These are phyloP conservation scores for Silurus glanis DNA, from an alignment of 2,113 vertebrate genomes.

Conservation along the genomic window DNA sequence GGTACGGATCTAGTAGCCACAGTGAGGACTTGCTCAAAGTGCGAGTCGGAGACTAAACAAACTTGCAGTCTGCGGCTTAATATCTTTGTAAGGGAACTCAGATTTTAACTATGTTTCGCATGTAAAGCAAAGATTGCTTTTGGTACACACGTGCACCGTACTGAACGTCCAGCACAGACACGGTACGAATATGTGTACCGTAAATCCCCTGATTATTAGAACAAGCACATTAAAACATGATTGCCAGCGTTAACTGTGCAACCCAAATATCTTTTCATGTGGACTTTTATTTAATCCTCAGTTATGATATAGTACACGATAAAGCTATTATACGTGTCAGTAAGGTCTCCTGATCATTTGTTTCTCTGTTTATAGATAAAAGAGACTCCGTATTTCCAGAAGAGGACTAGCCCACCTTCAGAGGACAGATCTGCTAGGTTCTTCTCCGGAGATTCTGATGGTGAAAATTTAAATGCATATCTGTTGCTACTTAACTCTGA, in stretches of 20 bases:
- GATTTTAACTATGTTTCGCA: too few species aligned
- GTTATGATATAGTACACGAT: background rate
- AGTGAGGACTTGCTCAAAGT: too few species aligned
- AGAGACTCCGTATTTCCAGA: slow-evolving; percentile 92
- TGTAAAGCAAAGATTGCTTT: too few species aligned
- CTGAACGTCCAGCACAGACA: too few species aligned
- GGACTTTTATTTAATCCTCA: background rate
- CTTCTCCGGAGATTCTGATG: slow-evolving; percentile 80
- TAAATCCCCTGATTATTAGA: background rate
- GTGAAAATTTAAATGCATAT: slow-evolving; percentile 52
- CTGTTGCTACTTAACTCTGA: background rate
- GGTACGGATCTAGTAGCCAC: too few species aligned
- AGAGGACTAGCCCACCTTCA: slow-evolving; percentile 84
- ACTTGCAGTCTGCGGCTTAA: too few species aligned
- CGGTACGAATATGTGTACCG: too few species aligned
- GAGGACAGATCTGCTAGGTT: slow-evolving; percentile 82
- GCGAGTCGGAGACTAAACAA: too few species aligned
- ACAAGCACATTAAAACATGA: background rate
- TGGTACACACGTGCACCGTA: too few species aligned
- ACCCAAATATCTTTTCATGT: background rate
- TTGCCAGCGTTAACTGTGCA: background rate
- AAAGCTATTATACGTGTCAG: background rate
- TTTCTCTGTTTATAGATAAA: slow-evolving; percentile 71
- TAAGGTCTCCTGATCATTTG: background rate
- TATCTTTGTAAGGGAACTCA: too few species aligned